phyloP scores from a whole-genome alignment of 1,140 invertebrate species.

The Asobara japonica region DNA sequence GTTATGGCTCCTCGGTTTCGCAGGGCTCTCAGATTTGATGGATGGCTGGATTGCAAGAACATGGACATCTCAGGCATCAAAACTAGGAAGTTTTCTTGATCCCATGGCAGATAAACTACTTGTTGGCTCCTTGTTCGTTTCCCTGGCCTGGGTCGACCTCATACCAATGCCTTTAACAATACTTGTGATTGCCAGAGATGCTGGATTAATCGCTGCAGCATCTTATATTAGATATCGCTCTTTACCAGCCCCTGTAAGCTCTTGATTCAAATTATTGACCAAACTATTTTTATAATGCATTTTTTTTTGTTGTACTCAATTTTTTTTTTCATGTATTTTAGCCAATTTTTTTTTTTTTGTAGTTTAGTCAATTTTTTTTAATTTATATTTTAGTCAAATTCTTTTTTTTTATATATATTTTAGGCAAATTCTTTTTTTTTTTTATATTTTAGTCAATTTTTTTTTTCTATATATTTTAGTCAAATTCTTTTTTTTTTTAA shows the following conservation, averaged over 20 bases:
- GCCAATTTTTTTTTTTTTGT: too few relatives aligned
- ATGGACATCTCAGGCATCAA: constrained; percentile 89
- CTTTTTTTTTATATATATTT: too few relatives aligned
- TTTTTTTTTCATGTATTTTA: too few relatives aligned
- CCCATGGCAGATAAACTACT: constrained; percentile 97
- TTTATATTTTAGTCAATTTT: too few relatives aligned
- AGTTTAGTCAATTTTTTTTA: too few relatives aligned
- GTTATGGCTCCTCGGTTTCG: constrained; percentile 57
- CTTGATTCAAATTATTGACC: constrained; percentile 1
- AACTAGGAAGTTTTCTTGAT: constrained; percentile 94
- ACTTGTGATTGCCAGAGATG: constrained; percentile 86
- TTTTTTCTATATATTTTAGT: too few relatives aligned
- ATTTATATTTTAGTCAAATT: too few relatives aligned
- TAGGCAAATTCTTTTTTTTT: too few relatives aligned
- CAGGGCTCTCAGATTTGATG: constrained; percentile 62
- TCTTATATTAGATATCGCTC: constrained; percentile 92
- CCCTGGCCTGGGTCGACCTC: constrained; percentile 84
- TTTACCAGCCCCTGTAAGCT: constrained; percentile 86
- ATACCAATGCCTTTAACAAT: constrained; percentile 88
- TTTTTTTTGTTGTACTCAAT: too few relatives aligned
- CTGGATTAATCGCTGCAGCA: constrained; percentile 81
- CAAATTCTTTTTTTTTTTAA: too few relatives aligned
- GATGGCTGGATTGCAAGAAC: constrained; percentile 97
- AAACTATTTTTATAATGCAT: constrained; percentile 4
- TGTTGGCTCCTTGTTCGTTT: constrained; percentile 87